Percentiles rank a stretch among this genome's conserved stretches.
These are phyloP conservation scores for Psophia crepitans DNA, from an alignment of 2,113 vertebrate species.

Conservation along the genomic window DNA sequence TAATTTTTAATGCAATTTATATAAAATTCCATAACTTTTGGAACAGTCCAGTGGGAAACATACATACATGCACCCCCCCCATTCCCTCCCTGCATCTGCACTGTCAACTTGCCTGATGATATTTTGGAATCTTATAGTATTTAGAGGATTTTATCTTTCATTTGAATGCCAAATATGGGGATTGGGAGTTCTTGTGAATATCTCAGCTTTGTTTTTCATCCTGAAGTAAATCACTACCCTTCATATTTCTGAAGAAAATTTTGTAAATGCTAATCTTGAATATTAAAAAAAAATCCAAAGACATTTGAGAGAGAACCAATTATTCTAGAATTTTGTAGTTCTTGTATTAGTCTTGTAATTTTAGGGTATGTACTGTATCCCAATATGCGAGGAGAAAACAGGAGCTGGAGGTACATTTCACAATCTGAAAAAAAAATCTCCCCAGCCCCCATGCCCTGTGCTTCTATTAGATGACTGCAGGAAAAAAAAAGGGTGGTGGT, in stretches of 20 bases:
- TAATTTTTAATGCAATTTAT: not conserved
- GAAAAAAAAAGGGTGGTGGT: not conserved
- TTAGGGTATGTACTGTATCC: not conserved
- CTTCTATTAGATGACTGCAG: not conserved
- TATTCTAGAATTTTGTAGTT: not conserved
- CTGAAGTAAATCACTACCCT: not conserved
- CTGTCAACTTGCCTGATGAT: not conserved
- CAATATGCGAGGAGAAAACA: not conserved
- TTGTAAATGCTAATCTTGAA: not conserved
- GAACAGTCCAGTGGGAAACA: not conserved
- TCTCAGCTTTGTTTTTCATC: not conserved
- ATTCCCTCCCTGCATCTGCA: not conserved
- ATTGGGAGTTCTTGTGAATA: not conserved
- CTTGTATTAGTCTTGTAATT: not conserved
- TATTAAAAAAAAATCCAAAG: not conserved
- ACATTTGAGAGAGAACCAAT: not conserved
- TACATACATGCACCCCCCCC: no score
- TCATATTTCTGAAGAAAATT: not conserved
- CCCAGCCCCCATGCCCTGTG: fast-evolving
- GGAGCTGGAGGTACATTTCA: not conserved
- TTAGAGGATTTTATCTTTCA: not conserved
- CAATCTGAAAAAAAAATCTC: not conserved
- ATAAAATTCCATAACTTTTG: not conserved
- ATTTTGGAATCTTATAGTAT: not conserved
- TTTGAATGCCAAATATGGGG: not conserved